Base-by-base conservation (phyloP, 2,888 invertebrate species). In the Pachymerium ferrugineum region DNA sequence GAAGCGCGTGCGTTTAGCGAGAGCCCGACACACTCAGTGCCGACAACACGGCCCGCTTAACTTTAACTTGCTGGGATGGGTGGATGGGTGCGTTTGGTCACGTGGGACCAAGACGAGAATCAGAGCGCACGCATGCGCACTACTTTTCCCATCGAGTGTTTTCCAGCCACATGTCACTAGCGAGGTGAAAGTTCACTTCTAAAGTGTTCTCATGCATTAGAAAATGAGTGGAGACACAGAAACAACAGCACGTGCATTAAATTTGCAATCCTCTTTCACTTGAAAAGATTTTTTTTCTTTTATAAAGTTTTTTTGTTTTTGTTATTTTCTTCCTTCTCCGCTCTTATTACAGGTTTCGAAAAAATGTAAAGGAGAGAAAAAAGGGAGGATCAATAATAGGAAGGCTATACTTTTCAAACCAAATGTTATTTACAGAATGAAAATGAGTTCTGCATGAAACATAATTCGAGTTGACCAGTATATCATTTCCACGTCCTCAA, bases 11-110 rank as follows among this genome's bases (percentile, higher is more conserved):
- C 62, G 62, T 62, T 62, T 62, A 28, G 12, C 62, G 25, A 62
- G 25, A 62, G 25, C 8, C 25, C 62, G 62, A 62, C 62, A 62
- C 62, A 62, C 62, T 62, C 62, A 62, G 62, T 62, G 62, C 62
- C 62, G 62, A 62, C 62, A 62, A 62, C 62, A 62, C 62, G 62
- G 62, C 62, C 62, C 62, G 62, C 62, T 62, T 62, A 62, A 62
- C 62, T 62, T 62, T 62, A 62, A 62, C 62, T 62, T 62, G 62
- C 62, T 62, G 25, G 62, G 62, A 62, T 62, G 62, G 62, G 62
- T 62, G 62, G 62, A 62, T 62, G 62, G 62, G 62, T 62, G 62
- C 62, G 28, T 62, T 62, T 28, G 62, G 62, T 62, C 62, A 62
- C 62, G 62, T 62, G 62, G 62, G 62, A 62, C 62, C 62, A 28